A percentile compares a stretch with the other conserved stretches of the same genome.
These are phyloP conservation scores for Nephrotoma flavescens DNA, from an alignment of 2,888 invertebrate genomes.

Conservation along the genomic window DNA sequence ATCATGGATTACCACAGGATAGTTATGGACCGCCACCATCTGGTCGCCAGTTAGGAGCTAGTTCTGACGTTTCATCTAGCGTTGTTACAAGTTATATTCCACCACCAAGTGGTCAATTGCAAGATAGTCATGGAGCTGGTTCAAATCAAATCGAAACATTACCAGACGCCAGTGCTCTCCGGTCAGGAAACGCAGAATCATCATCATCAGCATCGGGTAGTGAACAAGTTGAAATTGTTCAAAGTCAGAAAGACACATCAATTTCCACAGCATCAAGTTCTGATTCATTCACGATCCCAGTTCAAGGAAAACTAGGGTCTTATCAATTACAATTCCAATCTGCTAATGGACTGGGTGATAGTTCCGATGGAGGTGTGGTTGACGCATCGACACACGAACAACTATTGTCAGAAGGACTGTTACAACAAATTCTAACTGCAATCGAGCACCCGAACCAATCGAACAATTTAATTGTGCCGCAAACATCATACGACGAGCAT, in stretches of 20 bases:
- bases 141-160: conserved; percentile 13
- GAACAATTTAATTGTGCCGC: neutral
- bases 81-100: conserved; percentile 14
- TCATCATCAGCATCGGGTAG: neutral
- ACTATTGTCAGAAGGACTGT: conserved; percentile 58
- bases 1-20: conserved; percentile 22
- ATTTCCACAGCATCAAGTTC: neutral
- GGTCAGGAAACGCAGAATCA: neutral
- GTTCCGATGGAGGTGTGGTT: conserved; percentile 28
- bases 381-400: conserved; percentile 53
- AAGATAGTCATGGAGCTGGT: conserved; percentile 19
- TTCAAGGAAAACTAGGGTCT: conserved; percentile 43
- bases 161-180: neutral
- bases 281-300: conserved; percentile 32
- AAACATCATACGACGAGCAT: conserved; percentile 1
- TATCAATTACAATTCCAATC: conserved; percentile 67
- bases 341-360: conserved; percentile 37
- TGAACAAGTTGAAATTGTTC: neutral
- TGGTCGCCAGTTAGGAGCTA: conserved; percentile 15
- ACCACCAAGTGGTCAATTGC: conserved; percentile 19
- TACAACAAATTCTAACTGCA: conserved; percentile 68
- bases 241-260: neutral
- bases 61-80: neutral
- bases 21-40: conserved; percentile 18
- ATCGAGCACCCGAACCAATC: conserved; percentile 51